These are phyloP conservation scores for Microctonus hyperodae DNA, from an alignment of 2,888 invertebrate genomes.

Conservation along the genomic window DNA sequence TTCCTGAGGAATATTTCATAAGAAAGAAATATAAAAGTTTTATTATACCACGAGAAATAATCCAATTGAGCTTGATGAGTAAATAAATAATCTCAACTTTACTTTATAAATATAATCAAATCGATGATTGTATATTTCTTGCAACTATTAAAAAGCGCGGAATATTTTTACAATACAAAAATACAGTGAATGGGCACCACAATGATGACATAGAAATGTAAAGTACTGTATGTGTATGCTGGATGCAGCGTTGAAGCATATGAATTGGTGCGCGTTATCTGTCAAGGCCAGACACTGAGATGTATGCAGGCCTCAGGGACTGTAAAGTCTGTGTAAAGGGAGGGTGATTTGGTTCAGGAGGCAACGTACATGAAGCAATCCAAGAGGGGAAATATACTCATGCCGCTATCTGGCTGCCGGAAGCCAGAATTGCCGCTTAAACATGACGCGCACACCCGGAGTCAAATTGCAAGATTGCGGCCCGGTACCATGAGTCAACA, in stretches of 20 bases:
- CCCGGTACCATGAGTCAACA: slow-evolving; percentile 29
- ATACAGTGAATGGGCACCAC: slow-evolving; percentile 5
- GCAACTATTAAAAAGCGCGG: not conserved
- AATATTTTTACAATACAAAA: too few species aligned
- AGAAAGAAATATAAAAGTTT: too few species aligned
- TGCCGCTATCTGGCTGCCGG: slow-evolving; percentile 22
- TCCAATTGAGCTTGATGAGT: too few species aligned
- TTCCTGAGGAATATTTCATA: too few species aligned
- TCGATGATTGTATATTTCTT: not conserved
- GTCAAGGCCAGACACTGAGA: slow-evolving; percentile 37
- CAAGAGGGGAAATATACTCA: slow-evolving; percentile 6
- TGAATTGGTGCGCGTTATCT: slow-evolving; percentile 37
- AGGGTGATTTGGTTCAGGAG: slow-evolving; percentile 30
- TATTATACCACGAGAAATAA: too few species aligned
- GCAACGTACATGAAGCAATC: slow-evolving; percentile 1
- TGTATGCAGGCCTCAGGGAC: slow-evolving; percentile 29
- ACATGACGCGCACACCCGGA: slow-evolving; percentile 49
- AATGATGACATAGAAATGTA: slow-evolving; percentile 17
- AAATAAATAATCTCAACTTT: too few species aligned
- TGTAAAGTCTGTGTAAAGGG: slow-evolving; percentile 27
- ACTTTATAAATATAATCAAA: too few species aligned
- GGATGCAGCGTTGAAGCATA: slow-evolving; percentile 21
- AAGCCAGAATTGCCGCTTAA: slow-evolving; percentile 51
- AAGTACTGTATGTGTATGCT: slow-evolving; percentile 10
- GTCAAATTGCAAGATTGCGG: slow-evolving; percentile 50